Evolutionary conservation across 2,888 invertebrate species (phyloP), one percentile per base, ranked within the genome.

Genomic region (Copidosoma aretas): DNA sequence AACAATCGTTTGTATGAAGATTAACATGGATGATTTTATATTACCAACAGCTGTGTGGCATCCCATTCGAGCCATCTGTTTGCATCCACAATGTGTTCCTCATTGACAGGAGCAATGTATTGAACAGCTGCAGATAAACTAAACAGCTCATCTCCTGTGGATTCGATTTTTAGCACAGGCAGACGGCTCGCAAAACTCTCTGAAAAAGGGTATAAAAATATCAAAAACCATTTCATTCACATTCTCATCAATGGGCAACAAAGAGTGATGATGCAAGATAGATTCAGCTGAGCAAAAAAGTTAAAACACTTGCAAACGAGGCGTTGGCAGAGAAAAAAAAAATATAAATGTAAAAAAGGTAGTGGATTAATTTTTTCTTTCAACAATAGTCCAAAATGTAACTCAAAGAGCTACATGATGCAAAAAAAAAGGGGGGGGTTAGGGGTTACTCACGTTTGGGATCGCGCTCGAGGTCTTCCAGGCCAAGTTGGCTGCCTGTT

Each of bases 61-160:
- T 86, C 86, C 84, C 85, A 85, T 71, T 85, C 84, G 22, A 86
- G 75, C 85, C 85, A 85, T 64, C 81, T 78, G 64, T 84, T 81
- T 46, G 78, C 79, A 25, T 71, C 21, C 73, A 79, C 68, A 60
- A 75, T 75, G 19, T 75, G 71, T 60, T 80, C 78, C 62, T 83
- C 82, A 25, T 84, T 77, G 74, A 84, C 84, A 1, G 89, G 88
- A 67, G 89, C 86, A 59, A 93, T 81, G 79, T 89, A 91, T 79
- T 89, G 88, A 19, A 89, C 85, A 0, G 91, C 90, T 1, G 92
- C 90, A 84, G 91, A 91, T 64, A 90, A 87, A 54, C 92, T 91
- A 84, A 93, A 93, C 77, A 94, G 83, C 58, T 84, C 85, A 21
- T 88, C 79, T 52, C 89, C 89, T 61, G 89, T 88, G 58, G 87